Base-by-base conservation (phyloP, 2,797 vertebrate species). In the Sternotherus odoratus region DNA sequence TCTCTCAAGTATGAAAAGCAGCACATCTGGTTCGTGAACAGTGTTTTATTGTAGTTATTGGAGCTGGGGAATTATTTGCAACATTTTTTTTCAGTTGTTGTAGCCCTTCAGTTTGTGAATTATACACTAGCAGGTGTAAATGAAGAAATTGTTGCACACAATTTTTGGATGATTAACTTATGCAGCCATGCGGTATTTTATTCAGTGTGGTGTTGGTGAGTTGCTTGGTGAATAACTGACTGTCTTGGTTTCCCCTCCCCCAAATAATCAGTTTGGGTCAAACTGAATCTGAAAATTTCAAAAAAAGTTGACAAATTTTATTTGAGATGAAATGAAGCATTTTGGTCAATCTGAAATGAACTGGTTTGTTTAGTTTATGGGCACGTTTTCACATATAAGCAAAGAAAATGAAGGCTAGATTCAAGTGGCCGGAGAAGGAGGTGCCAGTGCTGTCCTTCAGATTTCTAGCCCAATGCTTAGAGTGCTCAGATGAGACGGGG, bases 21-120 rank as follows among this genome's bases (percentile, higher is more conserved):
- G 24, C 26, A 0, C 1, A 54, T 83, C 77, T 89, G 77, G n/a
- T 57, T 95, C 33, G 8, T 3, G 1, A 63, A 1, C 0, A 12
- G 66, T 56, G 8, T 39, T 87, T 39, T 0, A 0, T 17, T 13
- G 19, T 81, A 26, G 4, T 79, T 2, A 75, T 57, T 90, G 87
- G 33, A 83, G 28, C 11, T 82, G 30, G 17, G 46, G 2, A 90
- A 6, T 54, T 84, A 30, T 54, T 53, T 66, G 53, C 21, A 88
- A 60, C 89, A 5, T 75, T 4, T 19, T 28, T 50, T 74, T 90
- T 89, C 63, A 39, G 63, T 69, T 69, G 21, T 12, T 12, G n/a
- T 39, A 23, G 19, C 5, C n/a, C 19, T 69, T 39, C 63, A 36
- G 36, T 69, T 69, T 39, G 36, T 39, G 66, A 69, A 69, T 69